Conservation (phyloP, 2,888 invertebrate genomes). For the Cryptocheilus praepositus region DNA sequence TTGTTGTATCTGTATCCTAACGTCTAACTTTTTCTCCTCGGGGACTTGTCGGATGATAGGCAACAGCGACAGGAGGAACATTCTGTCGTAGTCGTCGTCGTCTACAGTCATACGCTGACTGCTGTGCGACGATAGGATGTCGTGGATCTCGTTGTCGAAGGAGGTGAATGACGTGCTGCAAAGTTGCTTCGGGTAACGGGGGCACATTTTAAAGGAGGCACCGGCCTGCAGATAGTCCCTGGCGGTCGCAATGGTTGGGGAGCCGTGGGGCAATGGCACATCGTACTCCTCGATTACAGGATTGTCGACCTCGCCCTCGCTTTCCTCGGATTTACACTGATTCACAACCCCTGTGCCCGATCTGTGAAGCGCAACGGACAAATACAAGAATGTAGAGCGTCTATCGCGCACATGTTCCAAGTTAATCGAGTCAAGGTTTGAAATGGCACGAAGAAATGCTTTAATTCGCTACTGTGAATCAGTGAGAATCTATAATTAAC, state of each 20-base stretch:
- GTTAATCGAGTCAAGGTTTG: too few relatives aligned
- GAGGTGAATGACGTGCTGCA: constrained; percentile 64
- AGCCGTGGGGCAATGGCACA: constrained; percentile 52
- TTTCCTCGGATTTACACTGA: constrained; percentile 59
- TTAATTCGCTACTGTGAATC: background rate
- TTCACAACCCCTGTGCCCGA: constrained; percentile 20
- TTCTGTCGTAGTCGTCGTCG: constrained; percentile 71
- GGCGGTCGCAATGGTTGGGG: constrained; percentile 41
- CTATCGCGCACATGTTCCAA: constrained; percentile 1
- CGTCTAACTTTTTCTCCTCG: constrained; percentile 68
- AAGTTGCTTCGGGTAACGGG: constrained; percentile 61
- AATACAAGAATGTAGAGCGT: background rate
- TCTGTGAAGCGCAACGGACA: constrained; percentile 28
- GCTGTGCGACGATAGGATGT: constrained; percentile 62
- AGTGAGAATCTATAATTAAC: too few relatives aligned
- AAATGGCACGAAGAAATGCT: background rate
- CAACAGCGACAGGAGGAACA: constrained; percentile 69
- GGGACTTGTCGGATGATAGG: constrained; percentile 68
- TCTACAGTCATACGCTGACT: constrained; percentile 56
- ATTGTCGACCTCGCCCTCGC: constrained; percentile 60
- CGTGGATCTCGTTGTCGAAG: constrained; percentile 65
- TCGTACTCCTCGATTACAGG: constrained; percentile 64
- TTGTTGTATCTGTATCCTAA: constrained; percentile 71
- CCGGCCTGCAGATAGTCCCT: constrained; percentile 48
- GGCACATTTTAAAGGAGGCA: constrained; percentile 47